phyloP scores from a whole-genome alignment of 2,797 vertebrate genomes.

The Taeniopygia guttata region DNA sequence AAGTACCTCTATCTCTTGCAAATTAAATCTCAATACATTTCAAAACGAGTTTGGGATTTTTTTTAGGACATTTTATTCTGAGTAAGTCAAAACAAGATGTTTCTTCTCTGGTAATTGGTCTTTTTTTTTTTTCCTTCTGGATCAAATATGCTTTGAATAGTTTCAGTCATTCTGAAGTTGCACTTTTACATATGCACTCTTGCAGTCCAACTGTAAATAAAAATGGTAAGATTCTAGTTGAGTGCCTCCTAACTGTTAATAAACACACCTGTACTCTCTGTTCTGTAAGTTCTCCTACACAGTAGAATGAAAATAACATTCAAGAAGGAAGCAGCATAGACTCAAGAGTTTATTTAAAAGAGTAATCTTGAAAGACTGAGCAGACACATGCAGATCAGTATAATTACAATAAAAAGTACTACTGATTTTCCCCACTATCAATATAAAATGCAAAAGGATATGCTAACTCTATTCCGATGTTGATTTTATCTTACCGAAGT shows the following conservation, averaged over 20 bases:
- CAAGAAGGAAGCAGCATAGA: neutral
- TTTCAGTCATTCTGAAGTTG: neutral
- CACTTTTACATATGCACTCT: neutral
- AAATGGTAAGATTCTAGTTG: neutral
- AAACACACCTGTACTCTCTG: neutral
- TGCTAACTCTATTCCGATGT: neutral
- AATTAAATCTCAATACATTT: neutral
- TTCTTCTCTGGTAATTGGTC: neutral
- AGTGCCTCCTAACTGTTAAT: neutral
- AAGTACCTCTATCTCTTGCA: neutral
- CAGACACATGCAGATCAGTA: neutral
- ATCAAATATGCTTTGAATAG: neutral
- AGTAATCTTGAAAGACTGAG: neutral
- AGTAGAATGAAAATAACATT: neutral
- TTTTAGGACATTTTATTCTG: neutral
- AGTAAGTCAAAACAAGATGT: neutral
- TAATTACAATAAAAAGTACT: neutral
- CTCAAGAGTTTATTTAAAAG: neutral
- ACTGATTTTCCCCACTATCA: neutral
- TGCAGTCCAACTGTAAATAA: neutral
- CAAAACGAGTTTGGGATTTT: neutral
- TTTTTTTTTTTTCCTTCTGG: neutral
- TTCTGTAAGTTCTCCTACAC: neutral
- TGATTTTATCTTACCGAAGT: neutral
- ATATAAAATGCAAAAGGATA: neutral